These are phyloP conservation scores for Catajapyx aquilonaris DNA, from an alignment of 1,140 invertebrate genomes.

Conservation along the genomic window DNA sequence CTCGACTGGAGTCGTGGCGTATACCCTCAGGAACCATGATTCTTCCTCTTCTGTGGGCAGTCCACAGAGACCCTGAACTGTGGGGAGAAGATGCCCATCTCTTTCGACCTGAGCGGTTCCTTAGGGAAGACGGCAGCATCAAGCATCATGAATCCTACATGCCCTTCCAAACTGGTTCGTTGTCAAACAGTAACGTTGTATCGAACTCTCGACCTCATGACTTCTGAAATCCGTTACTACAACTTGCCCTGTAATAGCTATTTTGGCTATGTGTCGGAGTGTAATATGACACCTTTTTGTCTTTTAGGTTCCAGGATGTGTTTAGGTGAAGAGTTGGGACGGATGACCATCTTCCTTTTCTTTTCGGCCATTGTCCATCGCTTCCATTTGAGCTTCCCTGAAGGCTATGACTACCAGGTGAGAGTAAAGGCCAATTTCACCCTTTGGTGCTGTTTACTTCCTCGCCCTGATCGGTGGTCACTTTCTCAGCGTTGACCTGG, in stretches of 20 bases:
- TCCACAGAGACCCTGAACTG: conserved; percentile 48
- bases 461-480: too few relatives aligned
- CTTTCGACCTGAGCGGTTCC: conserved; percentile 50
- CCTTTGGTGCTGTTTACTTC: too few relatives aligned
- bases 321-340: conserved; percentile 61
- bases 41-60: conserved; percentile 57
- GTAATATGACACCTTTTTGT: too few relatives aligned
- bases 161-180: conserved; percentile 60
- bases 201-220: too few relatives aligned
- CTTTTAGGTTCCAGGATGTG: conserved; percentile 59
- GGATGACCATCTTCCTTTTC: conserved; percentile 47
- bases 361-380: conserved; percentile 35
- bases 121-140: conserved; percentile 38
- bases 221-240: too few relatives aligned
- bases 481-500: too few relatives aligned
- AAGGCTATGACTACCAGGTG: too few relatives aligned
- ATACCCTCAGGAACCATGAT: conserved; percentile 40
- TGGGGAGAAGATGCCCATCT: conserved; percentile 44
- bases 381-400: conserved; percentile 28
- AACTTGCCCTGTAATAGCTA: too few relatives aligned
- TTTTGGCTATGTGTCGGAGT: too few relatives aligned
- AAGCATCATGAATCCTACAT: conserved; percentile 45
- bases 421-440: too few relatives aligned
- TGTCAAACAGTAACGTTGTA: too few relatives aligned
- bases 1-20: conserved; percentile 31